A percentile compares a stretch with the other conserved stretches of the same genome.
phyloP scores from a whole-genome alignment of 2,888 invertebrate species.

The Parnassius apollo region DNA sequence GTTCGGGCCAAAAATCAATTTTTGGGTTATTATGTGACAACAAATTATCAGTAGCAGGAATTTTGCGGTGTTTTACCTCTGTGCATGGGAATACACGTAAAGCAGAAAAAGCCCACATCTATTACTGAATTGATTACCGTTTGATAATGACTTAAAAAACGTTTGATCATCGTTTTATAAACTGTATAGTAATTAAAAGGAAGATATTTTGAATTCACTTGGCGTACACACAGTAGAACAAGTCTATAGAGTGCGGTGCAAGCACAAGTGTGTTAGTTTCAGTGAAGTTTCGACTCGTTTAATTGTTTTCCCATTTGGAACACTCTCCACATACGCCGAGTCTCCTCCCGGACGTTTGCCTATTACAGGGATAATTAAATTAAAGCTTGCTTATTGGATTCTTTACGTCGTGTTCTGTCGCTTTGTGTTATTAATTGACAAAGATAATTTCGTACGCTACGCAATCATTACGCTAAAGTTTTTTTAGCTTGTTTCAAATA shows the following conservation, averaged over 20 bases:
- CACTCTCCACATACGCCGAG: constrained; percentile 40
- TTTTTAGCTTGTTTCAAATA: no score
- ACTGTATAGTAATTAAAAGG: not conserved
- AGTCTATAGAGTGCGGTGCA: constrained; percentile 32
- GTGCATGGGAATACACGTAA: no score
- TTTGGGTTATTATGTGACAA: no score
- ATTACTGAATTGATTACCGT: no score
- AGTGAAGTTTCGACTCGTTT: constrained; percentile 39
- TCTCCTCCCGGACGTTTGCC: constrained; percentile 41
- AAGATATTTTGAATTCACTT: constrained; percentile 32
- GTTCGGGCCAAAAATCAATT: no score
- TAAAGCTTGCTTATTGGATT: constrained; percentile 41
- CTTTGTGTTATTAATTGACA: constrained; percentile 18
- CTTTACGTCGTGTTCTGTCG: constrained; percentile 30
- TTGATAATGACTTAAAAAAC: no score
- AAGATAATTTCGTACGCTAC: not conserved
- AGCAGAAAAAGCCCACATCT: no score
- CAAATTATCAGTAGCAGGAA: no score
- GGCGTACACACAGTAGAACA: constrained; percentile 38
- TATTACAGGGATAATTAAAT: constrained; percentile 53
- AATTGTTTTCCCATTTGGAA: constrained; percentile 57
- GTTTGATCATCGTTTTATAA: not conserved
- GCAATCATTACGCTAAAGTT: not conserved
- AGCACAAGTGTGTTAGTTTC: constrained; percentile 40
- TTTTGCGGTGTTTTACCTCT: no score